Percentiles rank a stretch among this genome's conserved stretches.
Conservation (phyloP, 2,888 invertebrate species). For the Desoria tigrina region DNA sequence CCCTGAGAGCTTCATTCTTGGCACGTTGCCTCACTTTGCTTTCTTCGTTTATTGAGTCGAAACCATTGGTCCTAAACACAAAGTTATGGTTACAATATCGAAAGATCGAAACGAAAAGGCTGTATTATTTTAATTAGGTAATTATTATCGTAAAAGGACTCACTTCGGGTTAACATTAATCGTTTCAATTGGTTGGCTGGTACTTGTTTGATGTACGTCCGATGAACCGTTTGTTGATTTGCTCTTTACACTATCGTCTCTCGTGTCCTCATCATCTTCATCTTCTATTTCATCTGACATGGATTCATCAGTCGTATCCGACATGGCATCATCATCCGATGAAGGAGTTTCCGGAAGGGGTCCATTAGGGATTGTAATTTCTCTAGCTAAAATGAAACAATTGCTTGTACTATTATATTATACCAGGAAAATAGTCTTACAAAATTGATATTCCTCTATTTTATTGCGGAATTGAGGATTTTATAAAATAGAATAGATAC, state of each 20-base stretch:
- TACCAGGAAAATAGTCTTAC: no score
- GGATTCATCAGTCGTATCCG: conserved; percentile 37
- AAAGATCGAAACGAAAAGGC: no score
- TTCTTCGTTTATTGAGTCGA: conserved; percentile 35
- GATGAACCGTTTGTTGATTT: not conserved
- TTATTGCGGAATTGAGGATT: not conserved
- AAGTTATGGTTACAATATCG: no score
- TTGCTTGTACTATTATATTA: not conserved
- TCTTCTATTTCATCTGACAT: conserved; percentile 29
- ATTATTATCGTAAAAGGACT: not conserved
- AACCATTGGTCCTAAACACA: conserved; percentile 48
- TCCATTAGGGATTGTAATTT: conserved; percentile 1
- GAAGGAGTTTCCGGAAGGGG: conserved; percentile 47
- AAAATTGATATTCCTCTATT: no score
- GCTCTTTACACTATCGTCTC: conserved; percentile 15
- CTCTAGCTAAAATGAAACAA: not conserved
- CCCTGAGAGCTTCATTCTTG: conserved; percentile 49
- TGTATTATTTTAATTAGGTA: no score
- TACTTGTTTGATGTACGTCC: no score
- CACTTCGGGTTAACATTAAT: not conserved
- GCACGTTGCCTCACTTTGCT: conserved; percentile 40
- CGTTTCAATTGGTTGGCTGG: not conserved
- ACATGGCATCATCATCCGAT: conserved; percentile 30
- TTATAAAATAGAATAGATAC: conserved; percentile 22
- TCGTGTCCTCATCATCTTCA: conserved; percentile 38